phyloP scores from a whole-genome alignment of 2,113 vertebrate genomes.

The Rhombomys opimus region DNA sequence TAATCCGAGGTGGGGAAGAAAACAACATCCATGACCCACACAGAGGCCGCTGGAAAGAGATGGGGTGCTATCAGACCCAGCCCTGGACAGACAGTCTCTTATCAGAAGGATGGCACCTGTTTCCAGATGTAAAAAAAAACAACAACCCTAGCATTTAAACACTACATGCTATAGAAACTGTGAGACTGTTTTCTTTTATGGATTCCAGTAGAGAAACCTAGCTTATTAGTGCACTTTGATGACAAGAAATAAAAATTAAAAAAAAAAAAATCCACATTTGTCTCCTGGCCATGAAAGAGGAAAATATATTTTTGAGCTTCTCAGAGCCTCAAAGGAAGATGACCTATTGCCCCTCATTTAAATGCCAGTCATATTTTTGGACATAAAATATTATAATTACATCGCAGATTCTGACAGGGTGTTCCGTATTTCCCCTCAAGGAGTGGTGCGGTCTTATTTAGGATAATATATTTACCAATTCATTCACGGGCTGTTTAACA shows the following conservation, averaged over 20 bases:
- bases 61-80: neutral
- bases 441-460: constrained; percentile 2
- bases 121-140: neutral
- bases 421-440: constrained; percentile 16
- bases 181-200: constrained; percentile 5
- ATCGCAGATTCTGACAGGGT: constrained; percentile 22
- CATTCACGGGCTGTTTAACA: neutral
- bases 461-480: constrained; percentile 28
- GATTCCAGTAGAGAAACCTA: neutral
- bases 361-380: constrained; percentile 50
- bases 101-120: neutral
- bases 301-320: neutral
- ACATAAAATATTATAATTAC: constrained; percentile 54
- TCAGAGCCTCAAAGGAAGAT: neutral
- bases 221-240: neutral
- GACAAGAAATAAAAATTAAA: neutral
- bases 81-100: neutral
- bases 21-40: neutral
- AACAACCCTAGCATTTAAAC: neutral
- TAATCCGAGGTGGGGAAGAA: neutral
- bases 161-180: constrained; percentile 10
- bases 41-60: neutral
- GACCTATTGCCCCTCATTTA: neutral
- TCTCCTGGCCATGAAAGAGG: constrained; percentile 10
- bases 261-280: neutral